These are phyloP conservation scores for Sinodicranocentrus sp. DNA, from an alignment of 2,888 invertebrate species.

Conservation along the genomic window DNA sequence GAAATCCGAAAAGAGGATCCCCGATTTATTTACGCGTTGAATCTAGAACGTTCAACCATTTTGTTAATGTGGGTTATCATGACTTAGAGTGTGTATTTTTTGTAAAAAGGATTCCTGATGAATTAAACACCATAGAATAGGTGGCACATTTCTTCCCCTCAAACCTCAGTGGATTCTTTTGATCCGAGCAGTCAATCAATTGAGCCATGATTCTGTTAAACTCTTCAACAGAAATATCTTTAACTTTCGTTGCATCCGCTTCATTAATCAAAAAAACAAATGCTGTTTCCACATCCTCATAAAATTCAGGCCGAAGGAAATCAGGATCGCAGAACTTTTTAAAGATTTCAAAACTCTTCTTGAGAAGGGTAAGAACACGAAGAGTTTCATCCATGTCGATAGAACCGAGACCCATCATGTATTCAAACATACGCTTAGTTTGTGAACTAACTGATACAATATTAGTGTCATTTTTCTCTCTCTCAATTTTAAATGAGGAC, in stretches of 20 bases:
- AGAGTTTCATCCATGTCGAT: slow-evolving; percentile 45
- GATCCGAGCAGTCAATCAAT: slow-evolving; percentile 25
- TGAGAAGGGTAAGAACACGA: slow-evolving; percentile 34
- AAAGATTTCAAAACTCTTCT: slow-evolving; percentile 58
- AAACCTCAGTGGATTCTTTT: slow-evolving; percentile 29
- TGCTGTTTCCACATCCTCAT: slow-evolving; percentile 49
- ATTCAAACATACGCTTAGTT: slow-evolving; percentile 63
- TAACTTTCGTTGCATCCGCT: slow-evolving; percentile 50
- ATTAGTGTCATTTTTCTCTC: slow-evolving; percentile 29
- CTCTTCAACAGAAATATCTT: slow-evolving; percentile 61
- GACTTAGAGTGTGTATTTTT: not conserved
- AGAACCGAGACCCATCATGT: slow-evolving; percentile 56
- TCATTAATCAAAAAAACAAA: slow-evolving; percentile 66
- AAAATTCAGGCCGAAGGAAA: slow-evolving; percentile 50
- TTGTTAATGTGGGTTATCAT: not conserved
- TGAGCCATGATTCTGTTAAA: slow-evolving; percentile 47
- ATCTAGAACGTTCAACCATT: no score
- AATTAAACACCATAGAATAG: slow-evolving; percentile 41
- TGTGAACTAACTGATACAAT: slow-evolving; percentile 43
- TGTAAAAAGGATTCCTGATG: not conserved
- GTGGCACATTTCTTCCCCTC: slow-evolving; percentile 30
- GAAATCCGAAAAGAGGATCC: slow-evolving; percentile 32
- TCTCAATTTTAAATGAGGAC: not conserved
- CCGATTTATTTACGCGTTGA: slow-evolving; percentile 41
- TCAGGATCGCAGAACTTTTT: slow-evolving; percentile 29